Conservation (phyloP, 2,888 invertebrate species). For the Ichneumoninae sp. region DNA sequence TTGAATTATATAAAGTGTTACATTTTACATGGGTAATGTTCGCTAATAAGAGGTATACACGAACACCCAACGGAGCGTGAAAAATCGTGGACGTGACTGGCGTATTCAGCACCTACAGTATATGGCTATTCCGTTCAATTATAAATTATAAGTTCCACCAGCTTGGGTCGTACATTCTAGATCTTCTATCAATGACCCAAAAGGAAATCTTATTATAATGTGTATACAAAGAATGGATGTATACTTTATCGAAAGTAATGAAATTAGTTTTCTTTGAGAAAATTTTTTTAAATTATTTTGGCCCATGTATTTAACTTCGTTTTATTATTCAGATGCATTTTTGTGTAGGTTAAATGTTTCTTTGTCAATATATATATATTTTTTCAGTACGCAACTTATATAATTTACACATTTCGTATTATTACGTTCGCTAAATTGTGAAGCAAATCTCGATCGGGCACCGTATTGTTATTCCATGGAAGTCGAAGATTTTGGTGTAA, state of each 20-base stretch:
- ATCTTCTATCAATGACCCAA: too few species aligned
- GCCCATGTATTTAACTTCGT: neutral
- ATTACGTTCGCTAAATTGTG: neutral
- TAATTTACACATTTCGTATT: neutral
- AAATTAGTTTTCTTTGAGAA: too few species aligned
- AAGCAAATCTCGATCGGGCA: neutral
- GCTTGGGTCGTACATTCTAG: too few species aligned
- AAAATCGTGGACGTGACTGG: neutral
- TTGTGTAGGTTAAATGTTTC: neutral
- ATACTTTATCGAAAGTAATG: neutral
- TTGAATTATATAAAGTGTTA: neutral
- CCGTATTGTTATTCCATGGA: neutral
- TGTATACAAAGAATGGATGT: neutral
- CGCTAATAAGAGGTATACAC: neutral
- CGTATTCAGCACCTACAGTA: neutral
- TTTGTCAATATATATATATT: neutral
- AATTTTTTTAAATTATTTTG: too few species aligned
- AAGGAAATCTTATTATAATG: too few species aligned
- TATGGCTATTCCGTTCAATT: too few species aligned
- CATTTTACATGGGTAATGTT: neutral
- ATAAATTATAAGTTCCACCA: too few species aligned
- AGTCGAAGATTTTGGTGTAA: neutral
- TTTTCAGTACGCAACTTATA: too few species aligned
- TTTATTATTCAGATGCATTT: neutral
- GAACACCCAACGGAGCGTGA: neutral